Percentiles rank a stretch among this genome's conserved stretches.
phyloP scores from a whole-genome alignment of 1,140 invertebrate species.

The Cotesia vestalis region DNA sequence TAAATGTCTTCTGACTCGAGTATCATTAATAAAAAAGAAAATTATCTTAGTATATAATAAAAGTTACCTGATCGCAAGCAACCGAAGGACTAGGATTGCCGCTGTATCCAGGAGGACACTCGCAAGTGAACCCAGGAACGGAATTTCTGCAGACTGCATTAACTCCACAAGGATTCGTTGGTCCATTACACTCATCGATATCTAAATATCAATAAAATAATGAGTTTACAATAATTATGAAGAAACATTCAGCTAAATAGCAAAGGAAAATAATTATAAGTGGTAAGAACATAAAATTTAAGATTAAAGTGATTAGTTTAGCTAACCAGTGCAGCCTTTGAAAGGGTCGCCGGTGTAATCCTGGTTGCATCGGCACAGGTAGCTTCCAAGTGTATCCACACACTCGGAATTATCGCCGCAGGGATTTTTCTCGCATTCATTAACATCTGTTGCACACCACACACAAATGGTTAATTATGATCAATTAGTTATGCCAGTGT shows the following conservation, averaged over 20 bases:
- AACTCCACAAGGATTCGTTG: conserved; percentile 84
- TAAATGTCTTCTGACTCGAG: neutral
- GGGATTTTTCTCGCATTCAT: conserved; percentile 86
- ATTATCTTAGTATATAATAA: neutral
- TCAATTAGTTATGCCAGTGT: conserved; percentile 2
- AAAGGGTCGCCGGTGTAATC: conserved; percentile 87
- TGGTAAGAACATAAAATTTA: neutral
- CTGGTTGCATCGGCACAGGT: conserved; percentile 81
- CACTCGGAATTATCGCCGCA: conserved; percentile 88
- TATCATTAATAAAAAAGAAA: neutral
- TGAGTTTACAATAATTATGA: neutral
- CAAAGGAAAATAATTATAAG: conserved; percentile 38
- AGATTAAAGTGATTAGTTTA: conserved; percentile 20
- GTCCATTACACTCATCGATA: conserved; percentile 87
- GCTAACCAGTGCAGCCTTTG: conserved; percentile 77
- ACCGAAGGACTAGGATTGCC: conserved; percentile 83
- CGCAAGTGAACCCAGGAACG: conserved; percentile 85
- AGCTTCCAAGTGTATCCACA: conserved; percentile 87
- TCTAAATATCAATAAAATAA: conserved; percentile 66
- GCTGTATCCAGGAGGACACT: conserved; percentile 88
- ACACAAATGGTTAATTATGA: conserved; percentile 52
- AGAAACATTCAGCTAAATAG: neutral
- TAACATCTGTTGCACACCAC: conserved; percentile 76
- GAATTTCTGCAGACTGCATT: conserved; percentile 90
- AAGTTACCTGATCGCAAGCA: conserved; percentile 82